Evolutionary conservation across 2,888 invertebrate genomes (phyloP).

Genomic region (Nebria salina): DNA sequence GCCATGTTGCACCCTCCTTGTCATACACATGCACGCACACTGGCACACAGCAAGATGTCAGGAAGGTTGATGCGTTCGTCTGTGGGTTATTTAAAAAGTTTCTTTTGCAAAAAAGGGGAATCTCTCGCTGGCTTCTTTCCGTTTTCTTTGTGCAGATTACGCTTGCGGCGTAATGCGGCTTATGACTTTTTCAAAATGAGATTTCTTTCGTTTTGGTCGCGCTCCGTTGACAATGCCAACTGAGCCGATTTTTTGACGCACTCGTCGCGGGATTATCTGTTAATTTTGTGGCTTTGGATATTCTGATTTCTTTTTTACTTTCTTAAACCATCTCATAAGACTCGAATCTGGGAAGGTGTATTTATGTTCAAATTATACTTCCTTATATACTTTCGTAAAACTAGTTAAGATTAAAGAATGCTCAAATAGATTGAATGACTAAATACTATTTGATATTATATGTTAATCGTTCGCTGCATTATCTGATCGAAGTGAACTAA

Average conservation of each 20-base stretch:
- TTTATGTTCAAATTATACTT: no score
- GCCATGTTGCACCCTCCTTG: constrained; percentile 38
- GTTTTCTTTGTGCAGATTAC: constrained; percentile 14
- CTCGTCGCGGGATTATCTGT: not conserved
- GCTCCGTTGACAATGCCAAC: constrained; percentile 3
- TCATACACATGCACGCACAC: not conserved
- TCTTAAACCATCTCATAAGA: no score
- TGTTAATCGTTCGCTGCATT: not conserved
- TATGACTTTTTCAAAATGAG: constrained; percentile 25
- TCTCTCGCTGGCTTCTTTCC: not conserved
- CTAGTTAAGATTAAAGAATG: no score
- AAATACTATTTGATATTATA: not conserved
- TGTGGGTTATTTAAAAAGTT: constrained; percentile 36
- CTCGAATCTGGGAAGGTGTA: no score
- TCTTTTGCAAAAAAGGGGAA: constrained; percentile 16
- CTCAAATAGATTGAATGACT: not conserved
- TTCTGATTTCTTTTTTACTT: not conserved
- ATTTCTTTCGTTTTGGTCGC: constrained; percentile 21
- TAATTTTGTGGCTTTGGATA: not conserved
- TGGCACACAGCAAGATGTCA: not conserved
- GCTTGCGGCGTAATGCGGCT: constrained; percentile 26
- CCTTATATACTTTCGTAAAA: no score
- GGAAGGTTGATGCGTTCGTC: constrained; percentile 23
- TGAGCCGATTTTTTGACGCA: constrained; percentile 18
- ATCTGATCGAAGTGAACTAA: not conserved